Evolutionary conservation across 2,888 invertebrate species (phyloP).

Genomic region (Chouioia cunea): DNA sequence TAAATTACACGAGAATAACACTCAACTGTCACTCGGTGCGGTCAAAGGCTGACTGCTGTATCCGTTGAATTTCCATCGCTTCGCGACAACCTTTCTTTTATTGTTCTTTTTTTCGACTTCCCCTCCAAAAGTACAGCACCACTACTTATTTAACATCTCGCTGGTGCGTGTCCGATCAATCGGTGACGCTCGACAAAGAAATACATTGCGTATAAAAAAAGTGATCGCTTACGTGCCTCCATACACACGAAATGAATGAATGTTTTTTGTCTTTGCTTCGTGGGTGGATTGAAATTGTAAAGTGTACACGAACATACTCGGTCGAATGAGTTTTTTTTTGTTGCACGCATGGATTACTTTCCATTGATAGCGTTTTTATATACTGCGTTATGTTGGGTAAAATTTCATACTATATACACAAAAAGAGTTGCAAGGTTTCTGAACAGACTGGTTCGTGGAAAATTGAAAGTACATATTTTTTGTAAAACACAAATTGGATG

Average conservation of each 20-base stretch:
- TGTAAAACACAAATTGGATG: too few relatives aligned
- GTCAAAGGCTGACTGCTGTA: constrained; percentile 27
- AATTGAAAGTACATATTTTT: too few relatives aligned
- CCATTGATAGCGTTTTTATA: too few relatives aligned
- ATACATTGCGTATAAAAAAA: background rate
- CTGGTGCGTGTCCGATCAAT: constrained; percentile 37
- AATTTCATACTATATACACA: too few relatives aligned
- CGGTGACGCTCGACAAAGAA: constrained; percentile 20
- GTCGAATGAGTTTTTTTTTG: too few relatives aligned
- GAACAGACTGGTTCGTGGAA: too few relatives aligned
- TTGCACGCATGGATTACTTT: too few relatives aligned
- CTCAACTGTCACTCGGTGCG: constrained; percentile 2
- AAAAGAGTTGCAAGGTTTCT: too few relatives aligned
- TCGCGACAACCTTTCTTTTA: background rate
- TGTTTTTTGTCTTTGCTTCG: background rate
- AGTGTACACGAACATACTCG: background rate
- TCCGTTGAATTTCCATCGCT: constrained; percentile 31
- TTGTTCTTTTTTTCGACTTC: background rate
- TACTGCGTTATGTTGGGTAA: too few relatives aligned
- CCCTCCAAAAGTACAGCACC: background rate
- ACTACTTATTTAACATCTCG: constrained; percentile 5
- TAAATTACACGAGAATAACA: too few relatives aligned
- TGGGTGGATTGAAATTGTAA: background rate
- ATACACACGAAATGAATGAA: background rate
- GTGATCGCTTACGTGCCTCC: background rate